Conservation (phyloP, 2,113 vertebrate genomes). For the Monarcha castaneiventris region DNA sequence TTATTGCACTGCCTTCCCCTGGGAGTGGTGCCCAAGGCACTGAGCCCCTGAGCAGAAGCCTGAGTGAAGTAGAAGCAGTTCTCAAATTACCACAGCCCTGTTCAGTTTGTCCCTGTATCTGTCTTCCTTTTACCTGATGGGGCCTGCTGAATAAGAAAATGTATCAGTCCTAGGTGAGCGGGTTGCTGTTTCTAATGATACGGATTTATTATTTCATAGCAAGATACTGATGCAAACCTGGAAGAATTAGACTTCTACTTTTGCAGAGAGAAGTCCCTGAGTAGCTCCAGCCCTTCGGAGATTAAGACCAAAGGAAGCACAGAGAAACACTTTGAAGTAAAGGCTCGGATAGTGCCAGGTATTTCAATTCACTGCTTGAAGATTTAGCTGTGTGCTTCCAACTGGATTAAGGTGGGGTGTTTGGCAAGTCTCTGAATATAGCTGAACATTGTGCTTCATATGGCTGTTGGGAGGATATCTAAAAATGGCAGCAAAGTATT, state of each 20-base stretch:
- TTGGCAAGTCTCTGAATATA: background rate
- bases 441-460: background rate
- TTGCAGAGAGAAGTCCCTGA: background rate
- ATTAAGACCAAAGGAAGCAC: background rate
- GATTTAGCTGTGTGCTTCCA: background rate
- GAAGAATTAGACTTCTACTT: background rate
- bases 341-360: background rate
- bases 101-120: background rate
- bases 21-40: background rate
- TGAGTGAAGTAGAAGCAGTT: background rate
- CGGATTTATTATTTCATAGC: background rate
- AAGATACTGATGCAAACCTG: background rate
- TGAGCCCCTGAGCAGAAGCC: background rate
- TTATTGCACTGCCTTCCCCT: background rate
- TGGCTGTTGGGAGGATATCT: background rate
- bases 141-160: background rate
- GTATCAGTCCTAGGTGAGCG: background rate
- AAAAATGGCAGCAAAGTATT: background rate
- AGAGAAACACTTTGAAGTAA: background rate
- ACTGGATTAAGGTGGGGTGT: background rate
- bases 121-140: background rate
- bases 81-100: background rate
- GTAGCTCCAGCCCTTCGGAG: background rate
- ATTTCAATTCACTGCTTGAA: background rate
- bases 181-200: background rate